Evolutionary conservation across 2,888 invertebrate species (phyloP), one percentile per base, ranked within the genome.

Genomic region (Conops quadrifasciatus): DNA sequence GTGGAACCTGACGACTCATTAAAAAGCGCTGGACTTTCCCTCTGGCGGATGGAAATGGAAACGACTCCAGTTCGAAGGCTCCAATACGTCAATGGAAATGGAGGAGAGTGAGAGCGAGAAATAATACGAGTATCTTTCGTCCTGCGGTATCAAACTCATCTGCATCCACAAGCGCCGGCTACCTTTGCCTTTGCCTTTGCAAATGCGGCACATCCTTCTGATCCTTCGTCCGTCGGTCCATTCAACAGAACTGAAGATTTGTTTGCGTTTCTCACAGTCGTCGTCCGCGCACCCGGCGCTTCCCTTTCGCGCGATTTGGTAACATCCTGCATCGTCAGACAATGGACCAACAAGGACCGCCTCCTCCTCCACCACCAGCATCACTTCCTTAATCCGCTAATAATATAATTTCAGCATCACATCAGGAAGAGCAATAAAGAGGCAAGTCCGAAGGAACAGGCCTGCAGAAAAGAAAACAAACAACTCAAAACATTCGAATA

Each of bases 221-320:
- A 56, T 45, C 58, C 43, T 26, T 45, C 36, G 19, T 24, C 11
- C 56, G 43, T 26, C 63, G 26, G n/a, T 15, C 24, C 65, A 51
- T n/a, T 24, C 56, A 45, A 5, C 58, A 24, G 15, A 64, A 15
- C 60, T 68, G 68, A 15, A 60, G 47, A 51, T 47, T 65, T 80
- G 78, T 80, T 80, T 80, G 75, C 77, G 75, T 81, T 80, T 80
- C 80, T 80, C 80, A 80, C 81, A 51, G 60, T 63, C 51, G 47
- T 9, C 15, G 53, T 59, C 9, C 58, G 26, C 19, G 53, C 70
- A 77, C 71, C 56, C 43, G 72, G 71, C 36, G 36, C 36, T 9
- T 36, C 9, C 9, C 36, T 36, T 9, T 9, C 36, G 36, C 36
- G 36, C 36, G 36, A 36, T 53, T 69, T 62, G 56, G 65, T 67